phyloP scores from a whole-genome alignment of 2,888 invertebrate genomes.

The Lamellibrachia columna region DNA sequence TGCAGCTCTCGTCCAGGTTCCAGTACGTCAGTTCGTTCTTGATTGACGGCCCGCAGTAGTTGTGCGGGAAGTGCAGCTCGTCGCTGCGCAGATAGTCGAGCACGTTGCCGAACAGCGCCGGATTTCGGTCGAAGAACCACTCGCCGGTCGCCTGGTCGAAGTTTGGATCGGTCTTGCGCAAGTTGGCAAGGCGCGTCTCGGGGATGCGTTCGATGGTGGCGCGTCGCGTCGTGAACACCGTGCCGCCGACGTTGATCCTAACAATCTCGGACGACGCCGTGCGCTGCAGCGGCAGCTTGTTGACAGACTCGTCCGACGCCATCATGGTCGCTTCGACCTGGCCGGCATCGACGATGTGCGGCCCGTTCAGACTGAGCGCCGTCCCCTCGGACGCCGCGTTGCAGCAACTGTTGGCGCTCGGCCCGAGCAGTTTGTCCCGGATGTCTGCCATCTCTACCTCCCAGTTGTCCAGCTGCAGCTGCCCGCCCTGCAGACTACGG shows the following conservation, averaged over 20 bases:
- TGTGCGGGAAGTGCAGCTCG: constrained; percentile 50
- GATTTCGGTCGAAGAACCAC: constrained; percentile 51
- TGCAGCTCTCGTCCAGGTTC: constrained; percentile 46
- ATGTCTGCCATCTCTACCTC: constrained; percentile 34
- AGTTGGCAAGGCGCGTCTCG: constrained; percentile 38
- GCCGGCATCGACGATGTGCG: not conserved
- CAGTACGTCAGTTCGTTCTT: constrained; percentile 50
- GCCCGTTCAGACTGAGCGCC: constrained; percentile 19
- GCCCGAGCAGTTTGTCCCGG: constrained; percentile 33
- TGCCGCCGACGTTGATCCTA: constrained; percentile 42
- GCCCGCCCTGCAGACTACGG: not conserved
- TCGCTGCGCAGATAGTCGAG: constrained; percentile 48
- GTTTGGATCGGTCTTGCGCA: constrained; percentile 33
- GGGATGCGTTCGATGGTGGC: constrained; percentile 38
- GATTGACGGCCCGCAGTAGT: constrained; percentile 49
- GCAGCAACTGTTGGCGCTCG: constrained; percentile 23
- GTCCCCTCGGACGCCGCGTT: constrained; percentile 28
- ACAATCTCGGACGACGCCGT: constrained; percentile 25
- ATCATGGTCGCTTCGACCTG: constrained; percentile 1
- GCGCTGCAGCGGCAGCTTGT: not conserved
- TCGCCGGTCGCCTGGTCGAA: constrained; percentile 39
- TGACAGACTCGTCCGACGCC: not conserved
- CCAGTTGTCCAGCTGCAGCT: not conserved
- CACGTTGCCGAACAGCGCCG: constrained; percentile 45
- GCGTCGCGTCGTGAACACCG: constrained; percentile 36